Evolutionary conservation across 2,113 vertebrate species (phyloP).

Genomic region (Platysternon megacephalum): DNA sequence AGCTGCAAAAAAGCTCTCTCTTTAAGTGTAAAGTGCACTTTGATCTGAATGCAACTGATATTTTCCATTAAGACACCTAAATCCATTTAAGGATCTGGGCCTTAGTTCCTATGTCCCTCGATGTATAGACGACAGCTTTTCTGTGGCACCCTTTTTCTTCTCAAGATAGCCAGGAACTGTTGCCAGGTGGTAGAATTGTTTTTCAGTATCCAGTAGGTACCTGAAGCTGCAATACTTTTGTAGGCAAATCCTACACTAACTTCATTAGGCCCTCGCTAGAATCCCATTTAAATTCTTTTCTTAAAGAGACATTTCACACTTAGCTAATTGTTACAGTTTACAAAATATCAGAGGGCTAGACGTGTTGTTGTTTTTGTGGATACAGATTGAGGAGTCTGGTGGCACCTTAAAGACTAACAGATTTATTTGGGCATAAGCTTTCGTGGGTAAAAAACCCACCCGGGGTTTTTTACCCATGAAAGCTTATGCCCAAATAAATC

Average conservation of each 20-base stretch:
- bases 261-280: background rate
- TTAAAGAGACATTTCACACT: slow-evolving; percentile 66
- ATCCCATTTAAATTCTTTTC: slow-evolving; percentile 35
- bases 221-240: slow-evolving; percentile 4
- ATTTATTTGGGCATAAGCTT: too few relatives aligned
- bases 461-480: too few relatives aligned
- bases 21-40: background rate
- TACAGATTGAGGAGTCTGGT: too few relatives aligned
- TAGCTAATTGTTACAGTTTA: slow-evolving; percentile 43
- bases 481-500: too few relatives aligned
- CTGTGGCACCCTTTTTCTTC: background rate
- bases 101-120: background rate
- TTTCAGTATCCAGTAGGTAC: background rate
- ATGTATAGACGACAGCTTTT: slow-evolving; percentile 13
- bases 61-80: background rate
- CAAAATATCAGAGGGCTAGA: too few relatives aligned
- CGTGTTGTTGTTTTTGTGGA: too few relatives aligned
- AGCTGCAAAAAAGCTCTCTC: slow-evolving; percentile 15
- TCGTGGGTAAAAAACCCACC: too few relatives aligned
- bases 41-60: slow-evolving; percentile 1
- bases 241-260: slow-evolving; percentile 13
- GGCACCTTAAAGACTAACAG: too few relatives aligned
- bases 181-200: background rate
- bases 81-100: too few relatives aligned
- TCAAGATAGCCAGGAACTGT: background rate